phyloP scores from a whole-genome alignment of 2,113 vertebrate genomes.

The Heterochromis multidens region DNA sequence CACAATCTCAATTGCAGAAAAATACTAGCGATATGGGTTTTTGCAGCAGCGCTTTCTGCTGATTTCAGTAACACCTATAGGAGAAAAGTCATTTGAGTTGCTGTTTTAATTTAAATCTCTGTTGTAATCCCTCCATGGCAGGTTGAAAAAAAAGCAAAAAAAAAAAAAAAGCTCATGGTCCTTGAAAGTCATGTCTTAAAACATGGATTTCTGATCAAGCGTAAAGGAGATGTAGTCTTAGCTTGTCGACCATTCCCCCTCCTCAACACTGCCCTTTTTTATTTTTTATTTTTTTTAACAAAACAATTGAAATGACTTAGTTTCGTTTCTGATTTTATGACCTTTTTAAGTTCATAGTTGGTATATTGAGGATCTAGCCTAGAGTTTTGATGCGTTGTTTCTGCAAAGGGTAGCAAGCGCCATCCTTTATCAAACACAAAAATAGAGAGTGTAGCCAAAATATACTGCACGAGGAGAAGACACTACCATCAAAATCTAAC shows the following conservation, averaged over 20 bases:
- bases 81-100: conserved; percentile 73
- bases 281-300: background rate
- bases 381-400: conserved; percentile 61
- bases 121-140: conserved; percentile 40
- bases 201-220: conserved; percentile 66
- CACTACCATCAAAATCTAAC: conserved; percentile 79
- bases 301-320: conserved; percentile 72
- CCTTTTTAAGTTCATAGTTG: conserved; percentile 66
- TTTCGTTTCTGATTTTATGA: conserved; percentile 56
- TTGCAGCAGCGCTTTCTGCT: conserved; percentile 60
- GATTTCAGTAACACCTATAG: conserved; percentile 58
- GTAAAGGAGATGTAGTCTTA: conserved; percentile 63
- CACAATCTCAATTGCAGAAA: conserved; percentile 52
- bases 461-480: conserved; percentile 51
- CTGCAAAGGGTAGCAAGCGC: conserved; percentile 57
- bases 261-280: conserved; percentile 51
- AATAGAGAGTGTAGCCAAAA: conserved; percentile 48
- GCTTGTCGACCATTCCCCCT: conserved; percentile 57
- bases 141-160: conserved; percentile 1
- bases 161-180: conserved; percentile 26
- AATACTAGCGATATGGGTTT: conserved; percentile 58
- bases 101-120: conserved; percentile 45
- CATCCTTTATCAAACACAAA: conserved; percentile 51
- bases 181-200: conserved; percentile 60
- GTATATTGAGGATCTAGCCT: conserved; percentile 57